These are phyloP conservation scores for Urocyon cinereoargenteus DNA, from an alignment of 2,797 vertebrate genomes.

Conservation along the genomic window DNA sequence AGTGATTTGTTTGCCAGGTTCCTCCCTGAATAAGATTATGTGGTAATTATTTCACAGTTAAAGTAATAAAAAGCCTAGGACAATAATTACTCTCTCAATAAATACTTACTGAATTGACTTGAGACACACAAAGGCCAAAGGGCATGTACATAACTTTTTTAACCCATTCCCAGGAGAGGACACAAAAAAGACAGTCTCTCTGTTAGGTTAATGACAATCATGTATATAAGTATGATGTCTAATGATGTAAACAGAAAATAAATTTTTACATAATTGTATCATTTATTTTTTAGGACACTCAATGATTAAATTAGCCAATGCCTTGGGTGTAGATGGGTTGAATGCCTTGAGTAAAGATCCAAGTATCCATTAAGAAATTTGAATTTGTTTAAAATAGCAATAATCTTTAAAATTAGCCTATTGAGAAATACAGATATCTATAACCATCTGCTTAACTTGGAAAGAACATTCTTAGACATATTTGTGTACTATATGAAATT, in stretches of 20 bases:
- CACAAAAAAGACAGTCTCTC: background rate
- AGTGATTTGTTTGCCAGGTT: background rate
- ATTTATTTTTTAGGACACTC: background rate
- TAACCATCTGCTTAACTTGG: background rate
- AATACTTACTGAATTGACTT: background rate
- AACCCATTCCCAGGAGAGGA: background rate
- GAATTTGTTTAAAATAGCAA: slow-evolving; percentile 19
- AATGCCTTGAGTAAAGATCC: background rate
- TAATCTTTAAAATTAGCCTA: background rate
- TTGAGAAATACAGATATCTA: background rate
- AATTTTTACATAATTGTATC: background rate
- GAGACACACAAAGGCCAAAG: background rate
- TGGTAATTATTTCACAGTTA: slow-evolving; percentile 4
- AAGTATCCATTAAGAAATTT: background rate
- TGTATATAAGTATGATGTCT: background rate
- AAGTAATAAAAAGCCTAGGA: background rate
- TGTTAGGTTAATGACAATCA: background rate
- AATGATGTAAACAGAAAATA: background rate
- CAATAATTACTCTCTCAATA: background rate
- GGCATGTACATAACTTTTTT: background rate
- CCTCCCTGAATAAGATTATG: background rate
- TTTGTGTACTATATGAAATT: background rate
- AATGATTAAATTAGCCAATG: background rate
- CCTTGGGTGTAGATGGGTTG: background rate
- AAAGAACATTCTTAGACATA: background rate